Evolutionary conservation across 2,113 vertebrate genomes (phyloP).

Genomic region (Chamaetylas fuelleborni): DNA sequence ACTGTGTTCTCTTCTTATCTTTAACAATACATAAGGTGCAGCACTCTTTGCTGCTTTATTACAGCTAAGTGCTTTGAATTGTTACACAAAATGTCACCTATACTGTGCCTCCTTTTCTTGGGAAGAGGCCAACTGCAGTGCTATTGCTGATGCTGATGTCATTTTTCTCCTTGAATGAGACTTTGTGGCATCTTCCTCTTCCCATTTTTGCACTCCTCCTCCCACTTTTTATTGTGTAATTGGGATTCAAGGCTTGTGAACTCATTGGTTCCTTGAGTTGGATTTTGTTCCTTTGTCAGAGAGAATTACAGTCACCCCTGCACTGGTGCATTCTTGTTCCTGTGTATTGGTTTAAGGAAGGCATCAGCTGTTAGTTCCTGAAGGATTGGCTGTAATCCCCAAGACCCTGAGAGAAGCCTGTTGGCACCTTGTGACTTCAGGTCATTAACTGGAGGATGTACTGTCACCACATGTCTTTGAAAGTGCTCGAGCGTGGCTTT

Average conservation of each 20-base stretch:
- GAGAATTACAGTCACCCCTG: background rate
- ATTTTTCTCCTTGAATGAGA: background rate
- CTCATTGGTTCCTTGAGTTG: background rate
- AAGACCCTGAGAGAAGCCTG: background rate
- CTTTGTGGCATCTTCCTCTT: background rate
- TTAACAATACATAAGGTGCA: background rate
- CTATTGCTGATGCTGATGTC: background rate
- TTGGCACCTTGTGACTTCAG: background rate
- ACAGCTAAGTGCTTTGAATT: background rate
- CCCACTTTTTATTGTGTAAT: background rate
- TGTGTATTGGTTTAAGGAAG: background rate
- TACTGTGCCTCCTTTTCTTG: background rate
- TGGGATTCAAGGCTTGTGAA: background rate
- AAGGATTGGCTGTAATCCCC: background rate
- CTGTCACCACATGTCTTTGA: background rate
- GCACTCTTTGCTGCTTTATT: background rate
- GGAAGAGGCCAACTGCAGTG: background rate
- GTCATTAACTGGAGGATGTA: background rate
- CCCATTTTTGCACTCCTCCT: background rate
- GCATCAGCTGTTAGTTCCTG: background rate
- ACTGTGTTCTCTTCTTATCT: background rate
- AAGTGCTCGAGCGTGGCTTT: background rate
- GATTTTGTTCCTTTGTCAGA: background rate
- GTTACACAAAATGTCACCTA: background rate
- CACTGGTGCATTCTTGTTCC: background rate